A percentile compares a stretch with the other conserved stretches of the same genome.
phyloP scores from a whole-genome alignment of 1,140 invertebrate species.

The Epicauta chinensis region DNA sequence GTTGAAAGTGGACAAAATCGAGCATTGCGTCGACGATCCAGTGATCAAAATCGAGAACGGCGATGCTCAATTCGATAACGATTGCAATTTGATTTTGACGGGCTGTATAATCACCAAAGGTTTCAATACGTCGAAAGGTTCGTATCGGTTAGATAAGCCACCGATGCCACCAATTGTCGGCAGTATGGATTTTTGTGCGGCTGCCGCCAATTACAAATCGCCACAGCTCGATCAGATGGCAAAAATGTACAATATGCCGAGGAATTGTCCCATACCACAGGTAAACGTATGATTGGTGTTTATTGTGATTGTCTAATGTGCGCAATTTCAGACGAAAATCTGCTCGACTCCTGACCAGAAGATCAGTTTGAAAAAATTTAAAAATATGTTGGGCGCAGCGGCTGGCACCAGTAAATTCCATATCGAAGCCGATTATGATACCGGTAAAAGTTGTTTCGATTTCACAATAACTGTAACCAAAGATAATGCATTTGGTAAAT shows the following conservation, averaged over 20 bases:
- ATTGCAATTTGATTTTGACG: constrained; percentile 21
- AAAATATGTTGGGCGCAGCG: constrained; percentile 28
- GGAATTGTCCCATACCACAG: constrained; percentile 14
- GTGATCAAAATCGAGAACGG: constrained; percentile 14
- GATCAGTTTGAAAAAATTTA: constrained; percentile 23
- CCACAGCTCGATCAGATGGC: constrained; percentile 3
- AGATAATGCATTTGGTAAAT: background rate
- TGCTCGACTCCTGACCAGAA: constrained; percentile 20
- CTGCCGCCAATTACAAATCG: constrained; percentile 1
- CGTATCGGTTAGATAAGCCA: constrained; percentile 16
- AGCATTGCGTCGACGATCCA: constrained; percentile 21
- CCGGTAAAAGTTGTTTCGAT: constrained; percentile 27
- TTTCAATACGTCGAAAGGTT: constrained; percentile 23
- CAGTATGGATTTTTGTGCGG: constrained; percentile 15
- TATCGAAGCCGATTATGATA: constrained; percentile 23
- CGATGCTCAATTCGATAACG: constrained; percentile 18
- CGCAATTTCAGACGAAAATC: constrained; percentile 25
- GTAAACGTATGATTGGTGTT: too few species aligned
- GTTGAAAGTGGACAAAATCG: constrained; percentile 16
- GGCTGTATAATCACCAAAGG: constrained; percentile 26
- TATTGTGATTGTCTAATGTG: too few species aligned
- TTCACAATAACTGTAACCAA: constrained; percentile 15
- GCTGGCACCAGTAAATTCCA: constrained; percentile 21
- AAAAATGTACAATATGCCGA: constrained; percentile 12
- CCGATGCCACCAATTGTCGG: constrained; percentile 20